phyloP scores from a whole-genome alignment of 2,888 invertebrate genomes.

The Lithophane leautieri region DNA sequence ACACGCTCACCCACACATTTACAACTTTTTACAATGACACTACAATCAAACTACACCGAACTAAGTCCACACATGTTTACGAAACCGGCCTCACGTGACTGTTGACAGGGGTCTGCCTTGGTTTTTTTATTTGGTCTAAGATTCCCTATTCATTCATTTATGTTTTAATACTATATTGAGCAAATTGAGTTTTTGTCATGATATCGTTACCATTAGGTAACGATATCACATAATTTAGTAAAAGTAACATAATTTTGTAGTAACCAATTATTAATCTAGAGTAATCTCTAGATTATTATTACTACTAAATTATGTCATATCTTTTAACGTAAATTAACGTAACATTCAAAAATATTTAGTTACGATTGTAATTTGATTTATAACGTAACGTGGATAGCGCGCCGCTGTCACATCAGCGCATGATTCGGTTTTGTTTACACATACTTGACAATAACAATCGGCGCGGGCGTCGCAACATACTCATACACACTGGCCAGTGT shows the following conservation, averaged over 20 bases:
- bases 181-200: not conserved
- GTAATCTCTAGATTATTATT: not conserved
- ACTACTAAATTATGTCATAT: conserved; percentile 1
- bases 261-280: no score
- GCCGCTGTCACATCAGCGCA: conserved; percentile 70
- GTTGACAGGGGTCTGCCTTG: no score
- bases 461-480: conserved; percentile 67
- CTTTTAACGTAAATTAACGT: not conserved
- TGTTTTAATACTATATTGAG: not conserved
- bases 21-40: no score
- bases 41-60: no score
- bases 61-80: no score
- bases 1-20: no score
- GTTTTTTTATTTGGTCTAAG: no score
- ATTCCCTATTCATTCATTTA: not conserved
- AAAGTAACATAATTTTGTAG: no score
- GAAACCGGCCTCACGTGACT: no score
- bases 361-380: conserved; percentile 55
- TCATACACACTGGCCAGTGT: conserved; percentile 60
- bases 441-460: conserved; percentile 82
- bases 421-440: conserved; percentile 81
- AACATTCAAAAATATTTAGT: conserved; percentile 33
- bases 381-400: conserved; percentile 60
- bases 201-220: not conserved
- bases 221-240: no score